Evolutionary conservation across 1,140 invertebrate species (phyloP).

Genomic region (Lanistes nyassanus): DNA sequence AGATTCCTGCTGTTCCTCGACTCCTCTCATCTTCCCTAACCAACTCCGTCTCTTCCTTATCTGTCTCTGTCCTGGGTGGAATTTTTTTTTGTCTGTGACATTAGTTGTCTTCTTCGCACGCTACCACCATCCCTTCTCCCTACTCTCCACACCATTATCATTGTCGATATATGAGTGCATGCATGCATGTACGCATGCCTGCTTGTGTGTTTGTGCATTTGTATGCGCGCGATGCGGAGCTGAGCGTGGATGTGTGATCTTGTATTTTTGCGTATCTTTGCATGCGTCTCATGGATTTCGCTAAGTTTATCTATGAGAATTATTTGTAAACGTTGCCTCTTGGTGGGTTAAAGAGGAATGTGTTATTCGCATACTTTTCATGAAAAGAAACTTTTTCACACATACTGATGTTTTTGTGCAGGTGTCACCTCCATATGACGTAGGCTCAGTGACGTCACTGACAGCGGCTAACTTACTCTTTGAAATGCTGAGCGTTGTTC

Average conservation of each 20-base stretch:
- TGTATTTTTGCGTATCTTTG: background rate
- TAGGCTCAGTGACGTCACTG: slow-evolving; percentile 51
- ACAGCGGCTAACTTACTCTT: slow-evolving; percentile 60
- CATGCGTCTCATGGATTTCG: too few relatives aligned
- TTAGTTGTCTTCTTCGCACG: background rate
- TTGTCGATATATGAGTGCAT: background rate
- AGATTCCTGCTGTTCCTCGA: too few relatives aligned
- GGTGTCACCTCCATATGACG: slow-evolving; percentile 62
- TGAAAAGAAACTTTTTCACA: too few relatives aligned
- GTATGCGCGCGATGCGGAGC: background rate
- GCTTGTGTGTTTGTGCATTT: too few relatives aligned
- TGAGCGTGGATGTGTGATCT: background rate
- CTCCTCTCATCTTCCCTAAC: too few relatives aligned
- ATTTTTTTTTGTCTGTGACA: background rate
- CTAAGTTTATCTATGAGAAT: too few relatives aligned
- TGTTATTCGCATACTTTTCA: too few relatives aligned
- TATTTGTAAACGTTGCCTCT: too few relatives aligned
- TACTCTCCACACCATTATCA: background rate
- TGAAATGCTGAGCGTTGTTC: slow-evolving; percentile 62
- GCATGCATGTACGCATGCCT: background rate
- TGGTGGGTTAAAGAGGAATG: too few relatives aligned
- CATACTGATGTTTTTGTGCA: slow-evolving; percentile 30
- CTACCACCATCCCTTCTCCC: background rate
- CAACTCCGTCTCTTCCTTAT: background rate
- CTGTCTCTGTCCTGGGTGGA: background rate